Evolutionary conservation across 2,888 invertebrate genomes (phyloP), one percentile per base, ranked within the genome.

Genomic region (Peribatodes rhomboidaria): DNA sequence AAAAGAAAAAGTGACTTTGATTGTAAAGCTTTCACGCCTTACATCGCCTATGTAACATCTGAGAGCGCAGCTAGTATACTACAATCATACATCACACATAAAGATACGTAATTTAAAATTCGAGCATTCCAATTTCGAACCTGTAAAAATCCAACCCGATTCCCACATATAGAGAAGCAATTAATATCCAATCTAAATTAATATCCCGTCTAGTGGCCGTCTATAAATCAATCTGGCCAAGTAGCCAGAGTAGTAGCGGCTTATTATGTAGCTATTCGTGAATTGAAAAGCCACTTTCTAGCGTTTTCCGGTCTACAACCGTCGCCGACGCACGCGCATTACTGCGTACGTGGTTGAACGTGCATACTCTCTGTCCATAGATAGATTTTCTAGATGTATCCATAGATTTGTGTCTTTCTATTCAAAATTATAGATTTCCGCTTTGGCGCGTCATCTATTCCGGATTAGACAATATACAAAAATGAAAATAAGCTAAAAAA

Each of bases 221-320:
- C n/a, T 2, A 42, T 50, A 61, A 67, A 69, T 58, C 46, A 22
- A n/a, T 14, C n/a, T 44, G 41, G 49, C 54, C 47, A 50, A 65
- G 65, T 62, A 44, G 46, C 50, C 22, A 20, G 64, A 31, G 54
- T 47, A 9, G 44, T 13, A 22, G 61, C 56, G 56, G 78, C 83
- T 86, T 85, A 87, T 86, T 90, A 90, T 90, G 89, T 87, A 90
- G 92, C 85, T 92, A 91, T 93, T 91, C 84, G 89, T 84, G 86
- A 89, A 91, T 90, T 90, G 90, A 92, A 92, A 92, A 91, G 91
- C 89, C 88, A 92, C 92, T 93, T 93, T 93, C 92, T 92, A 92
- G 85, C 80, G 89, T 91, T 92, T 93, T 92, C 92, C 92, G 92
- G 92, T 93, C 92, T 88, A 90, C 83, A 91, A 69, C 76, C 82